Base-by-base conservation (phyloP, 23 tunicate species). In the Aplidium turbinatum region DNA sequence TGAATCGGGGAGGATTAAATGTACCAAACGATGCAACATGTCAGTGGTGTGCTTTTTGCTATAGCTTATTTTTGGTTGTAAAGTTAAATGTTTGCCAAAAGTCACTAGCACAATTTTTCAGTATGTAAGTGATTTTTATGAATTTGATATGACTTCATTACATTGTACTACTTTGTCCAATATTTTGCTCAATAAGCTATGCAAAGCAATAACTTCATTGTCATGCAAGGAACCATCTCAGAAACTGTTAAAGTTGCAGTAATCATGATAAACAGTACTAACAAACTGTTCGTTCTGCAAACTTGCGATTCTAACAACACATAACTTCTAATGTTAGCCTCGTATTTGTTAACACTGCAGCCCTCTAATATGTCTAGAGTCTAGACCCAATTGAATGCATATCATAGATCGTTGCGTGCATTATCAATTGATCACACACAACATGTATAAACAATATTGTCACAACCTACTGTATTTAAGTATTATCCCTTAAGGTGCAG, bases 41-140 rank as follows among this genome's bases (percentile, higher is more conserved):
- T 53, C 60, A 53, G 21, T 53, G 60, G 60, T 53, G 60, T 19
- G 60, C 22, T 24, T 53, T 53, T 53, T 53, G 60, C 21, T 53
- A 7, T 53, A 4, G n/a, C 5, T 19, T 53, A 27, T 53, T 53
- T 53, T 19, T 19, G 16, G 60, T 19, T 53, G 60, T 53, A 19
- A 53, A 53, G 21, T 4, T 19, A 19, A 19, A 53, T 53, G 60
- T 53, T 53, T 53, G 16, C 22, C 16, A 19, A 53, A 11, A 53
- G 5, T 53, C 60, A 19, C 60, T 53, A 53, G 20, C 4, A 19
- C n/a, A 19, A 53, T 53, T 7, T 53, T 53, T 53, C 60, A 53
- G 21, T 53, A 7, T 53, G 20, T 53, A 7, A 53, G 60, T 7
- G 60, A 53, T 19, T 53, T 7, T 53, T 53, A 53, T 53, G 22